Evolutionary conservation across 2,888 invertebrate species (phyloP), one percentile per base, ranked within the genome.

Genomic region (Eupithecia centaureata): DNA sequence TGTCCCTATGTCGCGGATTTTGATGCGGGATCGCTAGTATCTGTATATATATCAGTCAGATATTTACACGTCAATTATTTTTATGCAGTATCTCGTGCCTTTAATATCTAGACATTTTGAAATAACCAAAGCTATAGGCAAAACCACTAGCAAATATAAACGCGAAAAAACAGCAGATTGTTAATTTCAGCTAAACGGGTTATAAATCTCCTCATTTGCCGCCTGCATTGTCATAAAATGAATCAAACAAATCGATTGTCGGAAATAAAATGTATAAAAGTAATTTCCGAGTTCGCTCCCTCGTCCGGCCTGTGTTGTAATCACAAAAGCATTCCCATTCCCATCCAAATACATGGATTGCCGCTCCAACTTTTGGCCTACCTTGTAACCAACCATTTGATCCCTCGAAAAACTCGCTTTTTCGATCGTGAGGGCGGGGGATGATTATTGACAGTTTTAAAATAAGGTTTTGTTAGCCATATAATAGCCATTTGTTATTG

Each of bases 301-400:
- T 83, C 81, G 82, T 82, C 76, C 81, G 83, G 81, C 76, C 82
- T 79, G 79, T 86, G 86, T 89, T 89, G 82, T 88, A 86, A 85
- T 86, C 84, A 87, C 88, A 88, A 89, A 88, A 86, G 86, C 85
- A 83, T 82, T 84, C 79, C 83, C 85, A 83, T 82, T 84, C 79
- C 83, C 86, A 89, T 90, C 87, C 89, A 87, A 88, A 88, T 90
- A 85, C 88, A 87, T 84, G 85, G 85, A 84, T 86, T 74, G 77
- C 79, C 78, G 76, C 79, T 79, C 77, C 78, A 69, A 82, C 82
- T 57, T 58, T 30, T 61, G 57, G 58, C 51, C 51, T 63, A 61
- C 30, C 52, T 56, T 38, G 10, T 57, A 32, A 33, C 57, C 18
- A 1, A 10, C 22, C 18, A 22, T 15, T 56, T 27, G 27, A 52